Conservation (phyloP, 2,113 vertebrate genomes). For the Tychaedon coryphoeus region DNA sequence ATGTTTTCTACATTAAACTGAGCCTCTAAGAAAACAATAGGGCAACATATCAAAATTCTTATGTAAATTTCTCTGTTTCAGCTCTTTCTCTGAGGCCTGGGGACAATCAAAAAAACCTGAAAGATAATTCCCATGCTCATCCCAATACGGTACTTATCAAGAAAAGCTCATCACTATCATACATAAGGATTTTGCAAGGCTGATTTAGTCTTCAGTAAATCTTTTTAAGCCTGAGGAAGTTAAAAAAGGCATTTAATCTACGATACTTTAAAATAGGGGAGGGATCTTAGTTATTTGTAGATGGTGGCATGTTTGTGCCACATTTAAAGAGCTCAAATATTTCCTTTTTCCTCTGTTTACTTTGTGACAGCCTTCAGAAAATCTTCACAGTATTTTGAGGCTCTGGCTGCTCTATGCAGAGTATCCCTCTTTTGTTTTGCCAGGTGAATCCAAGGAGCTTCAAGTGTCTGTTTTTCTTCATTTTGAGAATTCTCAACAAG, state of each 20-base stretch:
- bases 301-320: not conserved
- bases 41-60: constrained; percentile 22
- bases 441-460: not conserved
- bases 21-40: constrained; percentile 39
- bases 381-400: not conserved
- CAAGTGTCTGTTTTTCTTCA: not conserved
- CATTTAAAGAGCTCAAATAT: not conserved
- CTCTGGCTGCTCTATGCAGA: not conserved
- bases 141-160: not conserved
- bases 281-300: not conserved
- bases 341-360: not conserved
- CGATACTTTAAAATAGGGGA: not conserved
- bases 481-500: not conserved
- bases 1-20: constrained; percentile 32
- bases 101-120: not conserved
- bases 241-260: not conserved
- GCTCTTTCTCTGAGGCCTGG: not conserved
- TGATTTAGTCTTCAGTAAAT: not conserved
- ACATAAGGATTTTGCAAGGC: not conserved
- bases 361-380: not conserved
- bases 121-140: not conserved
- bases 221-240: not conserved
- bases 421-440: not conserved
- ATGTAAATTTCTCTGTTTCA: constrained; percentile 24
- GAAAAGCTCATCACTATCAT: not conserved